These are phyloP conservation scores for Salarias fasciatus DNA, from an alignment of 2,797 vertebrate species.

Conservation along the genomic window DNA sequence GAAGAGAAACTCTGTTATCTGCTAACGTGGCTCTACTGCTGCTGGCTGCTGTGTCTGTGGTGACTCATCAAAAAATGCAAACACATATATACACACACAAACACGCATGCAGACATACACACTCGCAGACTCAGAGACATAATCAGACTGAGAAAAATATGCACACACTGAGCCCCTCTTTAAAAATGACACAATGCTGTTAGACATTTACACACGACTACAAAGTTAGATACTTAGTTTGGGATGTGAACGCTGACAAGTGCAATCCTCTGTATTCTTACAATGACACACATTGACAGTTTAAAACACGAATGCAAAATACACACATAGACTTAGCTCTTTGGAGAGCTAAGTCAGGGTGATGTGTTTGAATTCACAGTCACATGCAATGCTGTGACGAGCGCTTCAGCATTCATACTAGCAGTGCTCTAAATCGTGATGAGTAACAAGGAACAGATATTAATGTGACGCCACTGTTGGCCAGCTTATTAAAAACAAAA, in stretches of 20 bases:
- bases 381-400: background rate
- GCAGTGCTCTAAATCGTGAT: no score
- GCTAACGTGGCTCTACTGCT: slow-evolving; percentile 61
- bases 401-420: no score
- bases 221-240: background rate
- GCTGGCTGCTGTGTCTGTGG: slow-evolving; percentile 61
- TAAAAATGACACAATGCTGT: slow-evolving; percentile 14
- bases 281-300: background rate
- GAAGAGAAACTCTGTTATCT: slow-evolving; percentile 65
- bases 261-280: background rate
- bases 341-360: background rate
- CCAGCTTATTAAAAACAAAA: no score
- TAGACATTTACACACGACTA: slow-evolving; percentile 16
- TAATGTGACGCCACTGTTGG: no score
- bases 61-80: slow-evolving; percentile 70
- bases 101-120: background rate
- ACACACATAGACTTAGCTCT: background rate
- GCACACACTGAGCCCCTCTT: background rate
- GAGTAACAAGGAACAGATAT: no score
- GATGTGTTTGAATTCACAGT: slow-evolving; percentile 9
- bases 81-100: slow-evolving; percentile 15
- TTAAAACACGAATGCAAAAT: background rate
- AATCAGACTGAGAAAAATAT: slow-evolving; percentile 30
- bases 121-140: slow-evolving; percentile 28
- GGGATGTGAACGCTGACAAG: slow-evolving; percentile 7